Base-by-base conservation (phyloP, 2,113 vertebrate genomes). In the Cyprinus carpio region DNA sequence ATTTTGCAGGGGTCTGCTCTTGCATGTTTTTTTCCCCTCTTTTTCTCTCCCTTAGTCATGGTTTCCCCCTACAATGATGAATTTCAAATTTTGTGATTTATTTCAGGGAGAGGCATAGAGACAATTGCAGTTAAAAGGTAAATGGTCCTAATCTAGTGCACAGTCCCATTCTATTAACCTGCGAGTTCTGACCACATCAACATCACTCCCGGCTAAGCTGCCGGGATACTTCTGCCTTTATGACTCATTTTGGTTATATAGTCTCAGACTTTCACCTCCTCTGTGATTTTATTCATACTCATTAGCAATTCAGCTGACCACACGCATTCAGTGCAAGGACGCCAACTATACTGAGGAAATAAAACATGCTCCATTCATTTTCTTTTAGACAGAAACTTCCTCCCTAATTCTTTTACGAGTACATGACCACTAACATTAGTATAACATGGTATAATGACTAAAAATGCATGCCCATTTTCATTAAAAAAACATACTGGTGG, bases 1-100 rank as follows among this genome's bases (percentile, higher is more conserved):
- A 92, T 94, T 94, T 93, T 90, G 91, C 92, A 86, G 87, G 87
- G 25, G 62, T 31, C 80, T 51, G 27, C 12, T 13, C 20, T 27
- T 56, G 31, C 92, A 91, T 88, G 9, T 79, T 79, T 72, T 90
- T 90, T 16, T 40, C 27, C 40, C 12, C 34, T n/a, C 40, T 34
- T 29, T 18, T n/a, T 16, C n/a, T 13, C n/a, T 34, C 23, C n/a
- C 7, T 75, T 71, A 40, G 43, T 23, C n/a, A 15, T 13, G 20
- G 62, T 51, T 51, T 67, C 15, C 25, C 29, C 18, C 20, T 4
- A 37, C 77, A 11, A 81, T 49, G n/a, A 46, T 67, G 40, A 31
- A 51, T 27, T 81, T 65, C 25, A 29, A 10, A 25, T 54, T 27
- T 31, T 76, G 75, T 54, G 15, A 29, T 76, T 54, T 76, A 76